Base-by-base conservation (phyloP, 2,888 invertebrate species). In the Pseudolycoriella hygida region DNA sequence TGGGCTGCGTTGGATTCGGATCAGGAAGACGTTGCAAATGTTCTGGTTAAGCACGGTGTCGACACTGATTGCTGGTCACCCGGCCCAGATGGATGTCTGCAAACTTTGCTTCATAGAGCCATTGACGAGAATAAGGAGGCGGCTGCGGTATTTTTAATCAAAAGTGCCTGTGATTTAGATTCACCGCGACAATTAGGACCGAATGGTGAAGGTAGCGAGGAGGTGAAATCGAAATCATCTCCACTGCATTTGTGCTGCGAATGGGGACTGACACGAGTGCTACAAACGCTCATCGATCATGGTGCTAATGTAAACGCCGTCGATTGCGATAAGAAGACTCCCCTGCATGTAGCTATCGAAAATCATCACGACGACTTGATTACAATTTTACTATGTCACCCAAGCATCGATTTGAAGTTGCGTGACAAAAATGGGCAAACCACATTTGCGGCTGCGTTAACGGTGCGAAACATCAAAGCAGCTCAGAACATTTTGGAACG, bases 231-330 rank as follows among this genome's bases (percentile, higher is more conserved):
- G 59, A 74, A 76, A 48, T 83, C 86, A 51, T 77, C 85, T 2
- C 93, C 96, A 0, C 67, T 94, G 45, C 94, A 96, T 60, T 67
- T 93, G 44, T 88, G 92, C 54, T 88, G 89, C 58, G 81, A 86
- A 44, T 94, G 93, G 93, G 94, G 93, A 0, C 71, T 92, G 46
- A 83, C 84, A 45, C 76, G 77, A 49, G 84, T 93, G 12, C 84
- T 90, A 47, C 76, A 87, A 72, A 84, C 86, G 1, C 69, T 97
- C 17, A 75, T 96, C 41, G 90, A 93, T 58, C 87, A 89, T 57
- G 82, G 85, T 17, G 93, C 92, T 0, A 82, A 90, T 61, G 81
- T 94, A 34, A 93, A 93, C 66, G 73, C 77, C 1, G 69, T 87
- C 58, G 93, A 96, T 62, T 68, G 74, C 0, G 87, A 93, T 54